Base-by-base conservation (phyloP, 2,113 vertebrate genomes). In the Clarias magur region DNA sequence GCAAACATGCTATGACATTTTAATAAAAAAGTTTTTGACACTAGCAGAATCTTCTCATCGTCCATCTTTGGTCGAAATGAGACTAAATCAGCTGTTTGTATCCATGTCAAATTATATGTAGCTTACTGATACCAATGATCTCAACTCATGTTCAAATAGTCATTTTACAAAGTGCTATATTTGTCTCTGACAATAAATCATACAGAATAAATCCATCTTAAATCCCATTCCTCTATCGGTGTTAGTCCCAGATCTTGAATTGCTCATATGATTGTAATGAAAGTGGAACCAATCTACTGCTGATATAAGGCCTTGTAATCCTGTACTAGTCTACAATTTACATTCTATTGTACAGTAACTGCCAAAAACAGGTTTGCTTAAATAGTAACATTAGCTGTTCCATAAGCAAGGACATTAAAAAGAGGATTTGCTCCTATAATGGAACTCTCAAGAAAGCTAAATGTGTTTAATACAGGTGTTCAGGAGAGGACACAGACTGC, bases 331-430 rank as follows among this genome's bases (percentile, higher is more conserved):
- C 88, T 87, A 88, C 90, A 94, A 92, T 92, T 91, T 90, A 93
- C 94, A 94, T 94, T 93, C 92, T 89, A 88, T 91, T 93, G 93
- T 95, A 34, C 30, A 34, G 30, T 34, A 94, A 95, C 94, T 94
- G 91, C 92, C 88, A 91, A 92, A 92, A 86, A 90, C 90, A 93
- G 92, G 92, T 92, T 73, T 89, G 91, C 90, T 88, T 80, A 63
- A 92, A 91, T 87, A 87, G 76, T 92, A 87, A 91, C 89, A 84
- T 89, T 91, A 88, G 79, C 89, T 84, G 82, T 92, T 91, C 90
- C 91, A 86, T 80, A 91, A 87, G 87, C 90, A 92, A 89, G 91
- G 91, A 93, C 92, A 94, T 92, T 88, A 75, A 82, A 81, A 92
- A 85, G 90, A 65, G 90, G 92, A 92, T 93, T 94, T 94, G 91